Evolutionary conservation across 2,797 vertebrate species (phyloP), one percentile per base, ranked within the genome.

Genomic region (Microcaecilia unicolor): DNA sequence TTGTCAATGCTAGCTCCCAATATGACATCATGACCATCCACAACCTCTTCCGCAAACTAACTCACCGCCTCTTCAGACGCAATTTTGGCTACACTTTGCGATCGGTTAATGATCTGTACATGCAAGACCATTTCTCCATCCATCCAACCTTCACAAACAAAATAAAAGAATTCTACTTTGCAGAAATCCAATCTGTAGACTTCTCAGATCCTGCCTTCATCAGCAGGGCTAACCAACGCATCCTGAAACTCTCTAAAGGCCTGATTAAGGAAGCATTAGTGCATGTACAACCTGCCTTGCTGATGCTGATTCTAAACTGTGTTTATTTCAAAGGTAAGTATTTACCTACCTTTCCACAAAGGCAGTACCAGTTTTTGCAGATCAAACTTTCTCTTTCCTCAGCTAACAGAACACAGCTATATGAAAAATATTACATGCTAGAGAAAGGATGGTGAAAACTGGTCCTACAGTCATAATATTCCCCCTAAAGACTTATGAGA

Each of bases 251-350:
- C 44, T 97, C 93, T 44, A 98, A 98, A 54, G 94, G 93, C 3
- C 71, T 97, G 58, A 93, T 99, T 60, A 92, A 72, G 59, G 92
- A 93, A 12, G 88, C 89, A 1, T 76, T 98, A 5, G 86, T 84
- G 55, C 86, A 76, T 1, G 58, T 95, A 16, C 85, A 90, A 47
- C 87, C 96, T 7, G 65, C 79, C 4, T 92, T 89, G 18, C 68
- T 86, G 35, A 76, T 97, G 79, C 91, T 99, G 86, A 79, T 98
- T 24, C 87, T 98, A 12, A 98, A 98, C 58, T 96, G 93, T 49
- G 75, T 99, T 44, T 98, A 98, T 64, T 98, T 99, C 42, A 99
- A 99, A 94, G 95, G 95, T 94, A 81, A 82, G 54, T 49, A 11
- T 21, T 21, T 7, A 7, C 7, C 21, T 21, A 7, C 10, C 21